Conservation (phyloP, 2,113 vertebrate genomes). For the Oncorhynchus kisutch region DNA sequence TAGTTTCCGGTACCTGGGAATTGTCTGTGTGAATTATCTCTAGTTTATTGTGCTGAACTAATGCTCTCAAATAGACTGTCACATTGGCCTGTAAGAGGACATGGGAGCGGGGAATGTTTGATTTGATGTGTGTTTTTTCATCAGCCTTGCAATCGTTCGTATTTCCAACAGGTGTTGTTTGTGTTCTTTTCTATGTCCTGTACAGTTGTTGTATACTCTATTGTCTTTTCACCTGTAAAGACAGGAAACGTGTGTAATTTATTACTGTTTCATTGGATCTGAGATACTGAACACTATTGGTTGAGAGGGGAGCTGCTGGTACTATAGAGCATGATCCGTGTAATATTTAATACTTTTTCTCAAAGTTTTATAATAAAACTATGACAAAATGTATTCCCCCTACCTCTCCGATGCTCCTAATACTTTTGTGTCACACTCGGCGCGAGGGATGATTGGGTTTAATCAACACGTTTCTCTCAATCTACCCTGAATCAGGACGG, state of each 20-base stretch:
- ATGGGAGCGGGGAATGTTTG: neutral
- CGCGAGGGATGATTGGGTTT: neutral
- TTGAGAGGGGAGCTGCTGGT: slow-evolving; percentile 7
- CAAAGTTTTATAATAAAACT: slow-evolving; percentile 83
- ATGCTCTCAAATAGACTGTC: too few species aligned
- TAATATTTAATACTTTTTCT: slow-evolving; percentile 87
- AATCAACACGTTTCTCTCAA: neutral
- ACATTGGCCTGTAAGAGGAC: too few species aligned
- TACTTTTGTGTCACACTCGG: neutral
- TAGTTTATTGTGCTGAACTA: too few species aligned
- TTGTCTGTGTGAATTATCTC: neutral
- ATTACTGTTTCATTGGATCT: slow-evolving; percentile 75
- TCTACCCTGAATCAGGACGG: neutral
- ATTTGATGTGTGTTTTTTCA: slow-evolving; percentile 1
- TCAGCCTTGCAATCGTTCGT: neutral
- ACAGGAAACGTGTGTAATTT: slow-evolving; percentile 73
- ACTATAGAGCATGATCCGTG: slow-evolving; percentile 75
- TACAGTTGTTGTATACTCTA: slow-evolving; percentile 13
- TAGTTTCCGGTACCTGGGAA: neutral
- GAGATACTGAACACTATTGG: slow-evolving; percentile 18
- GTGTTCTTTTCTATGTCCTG: slow-evolving; percentile 9
- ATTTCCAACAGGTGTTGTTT: neutral
- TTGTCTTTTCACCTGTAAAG: slow-evolving; percentile 27
- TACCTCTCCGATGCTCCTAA: neutral
- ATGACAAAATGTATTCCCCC: slow-evolving; percentile 59